Conservation (phyloP, 2,888 invertebrate genomes). For the Bhutanitis thaidina region DNA sequence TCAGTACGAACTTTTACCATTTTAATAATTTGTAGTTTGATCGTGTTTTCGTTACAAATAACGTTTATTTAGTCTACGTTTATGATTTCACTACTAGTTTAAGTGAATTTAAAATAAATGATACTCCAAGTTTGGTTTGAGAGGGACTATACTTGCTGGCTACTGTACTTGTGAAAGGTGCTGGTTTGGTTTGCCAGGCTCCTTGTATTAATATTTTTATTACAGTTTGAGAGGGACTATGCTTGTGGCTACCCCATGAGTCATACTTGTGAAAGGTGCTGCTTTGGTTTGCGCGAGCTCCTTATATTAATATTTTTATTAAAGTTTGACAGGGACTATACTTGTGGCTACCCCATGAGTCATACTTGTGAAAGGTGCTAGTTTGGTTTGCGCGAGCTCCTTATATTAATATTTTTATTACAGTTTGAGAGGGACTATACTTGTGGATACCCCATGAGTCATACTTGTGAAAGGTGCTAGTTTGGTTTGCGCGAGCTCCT, state of each 20-base stretch:
- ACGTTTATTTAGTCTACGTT: neutral
- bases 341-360: too few species aligned
- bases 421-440: too few species aligned
- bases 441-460: too few species aligned
- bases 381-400: constrained; percentile 47
- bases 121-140: neutral
- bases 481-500: too few species aligned
- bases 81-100: neutral
- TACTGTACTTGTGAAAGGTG: constrained; percentile 36
- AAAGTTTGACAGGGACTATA: too few species aligned
- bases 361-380: constrained; percentile 36
- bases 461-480: too few species aligned
- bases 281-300: too few species aligned
- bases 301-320: too few species aligned
- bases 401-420: constrained; percentile 31
- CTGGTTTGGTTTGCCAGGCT: constrained; percentile 47
- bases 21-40: constrained; percentile 4
- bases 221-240: too few species aligned
- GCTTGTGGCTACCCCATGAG: too few species aligned
- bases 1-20: constrained; percentile 26
- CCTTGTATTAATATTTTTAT: constrained; percentile 32
- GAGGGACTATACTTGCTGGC: too few species aligned
- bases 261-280: too few species aligned
- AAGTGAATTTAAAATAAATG: neutral
- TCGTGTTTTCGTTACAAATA: constrained; percentile 3